Percentiles rank a stretch among this genome's conserved stretches.
Evolutionary conservation across 2,113 vertebrate species (phyloP).

Genomic region (Mola mola): DNA sequence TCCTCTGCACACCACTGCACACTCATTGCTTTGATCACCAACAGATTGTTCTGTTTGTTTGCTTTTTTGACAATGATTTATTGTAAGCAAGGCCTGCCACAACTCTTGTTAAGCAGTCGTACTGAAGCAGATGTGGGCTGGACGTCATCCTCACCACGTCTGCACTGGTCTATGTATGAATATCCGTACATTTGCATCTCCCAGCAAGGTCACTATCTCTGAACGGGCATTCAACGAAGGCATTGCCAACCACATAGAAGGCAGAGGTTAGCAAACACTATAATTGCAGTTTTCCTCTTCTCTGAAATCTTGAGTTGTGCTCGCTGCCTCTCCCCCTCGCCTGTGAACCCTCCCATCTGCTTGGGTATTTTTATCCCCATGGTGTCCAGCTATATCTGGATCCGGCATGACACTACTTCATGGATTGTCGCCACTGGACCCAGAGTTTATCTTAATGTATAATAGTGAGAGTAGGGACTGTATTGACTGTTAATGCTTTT

Average conservation of each 20-base stretch:
- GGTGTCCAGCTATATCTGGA: slow-evolving; percentile 76
- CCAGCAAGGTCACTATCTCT: slow-evolving; percentile 65
- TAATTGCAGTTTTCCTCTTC: slow-evolving; percentile 70
- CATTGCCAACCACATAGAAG: slow-evolving; percentile 65
- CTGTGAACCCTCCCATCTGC: slow-evolving; percentile 73
- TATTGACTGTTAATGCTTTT: no score
- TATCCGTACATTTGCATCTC: slow-evolving; percentile 63
- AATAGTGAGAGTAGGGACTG: slow-evolving; percentile 27
- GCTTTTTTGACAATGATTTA: slow-evolving; percentile 7
- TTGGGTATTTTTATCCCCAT: slow-evolving; percentile 76
- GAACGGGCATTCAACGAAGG: slow-evolving; percentile 54
- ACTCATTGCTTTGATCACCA: background rate
- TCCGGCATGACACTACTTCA: slow-evolving; percentile 47
- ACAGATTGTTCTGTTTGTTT: background rate
- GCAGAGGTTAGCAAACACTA: slow-evolving; percentile 68
- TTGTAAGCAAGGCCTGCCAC: background rate
- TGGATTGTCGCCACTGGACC: slow-evolving; percentile 32
- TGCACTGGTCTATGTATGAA: slow-evolving; percentile 49
- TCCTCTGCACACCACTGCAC: slow-evolving; percentile 18
- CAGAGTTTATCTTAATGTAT: slow-evolving; percentile 34
- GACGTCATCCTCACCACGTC: slow-evolving; percentile 36
- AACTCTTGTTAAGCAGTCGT: slow-evolving; percentile 27
- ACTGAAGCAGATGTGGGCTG: slow-evolving; percentile 3
- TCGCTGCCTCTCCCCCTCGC: slow-evolving; percentile 49
- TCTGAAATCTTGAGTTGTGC: slow-evolving; percentile 67